Base-by-base conservation (phyloP, 2,888 invertebrate genomes). In the Pachliopta kotzebuea region DNA sequence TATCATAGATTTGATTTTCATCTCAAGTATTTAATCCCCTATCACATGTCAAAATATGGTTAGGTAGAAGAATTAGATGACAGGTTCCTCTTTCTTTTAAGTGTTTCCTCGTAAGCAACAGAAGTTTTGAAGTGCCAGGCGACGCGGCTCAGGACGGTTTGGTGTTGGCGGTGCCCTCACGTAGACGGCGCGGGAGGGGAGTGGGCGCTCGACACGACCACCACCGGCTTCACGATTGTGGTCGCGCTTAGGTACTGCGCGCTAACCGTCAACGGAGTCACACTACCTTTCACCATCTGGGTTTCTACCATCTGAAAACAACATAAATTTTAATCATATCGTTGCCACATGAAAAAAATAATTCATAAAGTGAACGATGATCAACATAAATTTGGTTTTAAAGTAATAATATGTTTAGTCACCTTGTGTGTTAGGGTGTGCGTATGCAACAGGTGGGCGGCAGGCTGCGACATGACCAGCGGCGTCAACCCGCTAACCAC, bases 351-450 rank as follows among this genome's bases (percentile, higher is more conserved):
- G n/a, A n/a, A n/a, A n/a, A n/a, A n/a, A n/a, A 26, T 26, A 26
- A 4, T 37, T 11, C 1, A 14, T 37, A 11, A 14, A 37, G 14
- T 37, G 37, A 37, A 14, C 14, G 37, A 14, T 37, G 3, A 2
- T 14, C 37, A 37, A 37, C 11, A 37, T 1, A 37, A 37, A 4
- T 37, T 14, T 14, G 14, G 37, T 37, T 37, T 37, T 37, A 37
- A 37, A 37, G 3, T 14, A 8, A 31, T 31, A 14, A 37, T 37
- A 2, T 14, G 37, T 37, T 31, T 31, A 37, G 14, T 57, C 83
- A 95, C 95, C 92, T 95, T 95, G 74, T 95, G 95, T 72, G 94
- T 92, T 57, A 95, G 92, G 49, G 93, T 90, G 74, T 94, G 93
- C 70, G 89, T 82, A 53, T 88, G 89, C 70, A 96, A 91, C 72